Conservation (phyloP, 2,113 vertebrate genomes). For the Cebus imitator region DNA sequence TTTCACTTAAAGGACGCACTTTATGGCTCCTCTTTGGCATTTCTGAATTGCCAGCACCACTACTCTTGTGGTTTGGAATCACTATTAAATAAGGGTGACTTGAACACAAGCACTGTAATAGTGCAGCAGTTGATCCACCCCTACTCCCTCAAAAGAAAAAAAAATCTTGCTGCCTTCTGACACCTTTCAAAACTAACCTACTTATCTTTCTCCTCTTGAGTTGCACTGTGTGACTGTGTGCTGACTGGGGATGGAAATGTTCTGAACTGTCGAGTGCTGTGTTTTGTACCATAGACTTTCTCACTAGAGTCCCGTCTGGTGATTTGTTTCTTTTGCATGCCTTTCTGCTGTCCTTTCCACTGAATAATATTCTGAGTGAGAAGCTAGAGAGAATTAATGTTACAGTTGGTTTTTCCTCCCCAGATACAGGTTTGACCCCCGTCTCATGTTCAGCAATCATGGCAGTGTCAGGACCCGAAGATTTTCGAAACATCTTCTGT, state of each 20-base stretch:
- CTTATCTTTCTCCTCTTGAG: background rate
- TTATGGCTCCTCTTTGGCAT: background rate
- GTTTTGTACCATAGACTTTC: background rate
- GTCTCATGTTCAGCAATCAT: conserved; percentile 86
- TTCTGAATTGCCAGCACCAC: background rate
- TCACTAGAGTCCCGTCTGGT: background rate
- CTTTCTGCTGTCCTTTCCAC: background rate
- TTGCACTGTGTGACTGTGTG: background rate
- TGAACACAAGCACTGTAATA: background rate
- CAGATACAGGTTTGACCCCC: conserved; percentile 87
- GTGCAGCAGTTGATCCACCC: background rate
- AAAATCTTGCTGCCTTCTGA: background rate
- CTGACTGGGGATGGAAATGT: background rate
- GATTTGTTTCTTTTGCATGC: background rate
- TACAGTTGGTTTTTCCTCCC: background rate
- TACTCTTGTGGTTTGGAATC: too few species aligned
- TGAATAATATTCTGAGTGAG: background rate
- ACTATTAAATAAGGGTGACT: background rate
- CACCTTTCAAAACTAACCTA: background rate
- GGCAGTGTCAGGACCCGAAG: conserved; percentile 75
- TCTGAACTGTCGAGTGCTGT: background rate
- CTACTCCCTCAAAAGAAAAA: background rate
- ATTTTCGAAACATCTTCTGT: conserved; percentile 81
- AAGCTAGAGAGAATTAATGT: background rate
- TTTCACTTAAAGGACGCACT: background rate